phyloP scores from a whole-genome alignment of 2,888 invertebrate species.

The Eurytoma adleriae region DNA sequence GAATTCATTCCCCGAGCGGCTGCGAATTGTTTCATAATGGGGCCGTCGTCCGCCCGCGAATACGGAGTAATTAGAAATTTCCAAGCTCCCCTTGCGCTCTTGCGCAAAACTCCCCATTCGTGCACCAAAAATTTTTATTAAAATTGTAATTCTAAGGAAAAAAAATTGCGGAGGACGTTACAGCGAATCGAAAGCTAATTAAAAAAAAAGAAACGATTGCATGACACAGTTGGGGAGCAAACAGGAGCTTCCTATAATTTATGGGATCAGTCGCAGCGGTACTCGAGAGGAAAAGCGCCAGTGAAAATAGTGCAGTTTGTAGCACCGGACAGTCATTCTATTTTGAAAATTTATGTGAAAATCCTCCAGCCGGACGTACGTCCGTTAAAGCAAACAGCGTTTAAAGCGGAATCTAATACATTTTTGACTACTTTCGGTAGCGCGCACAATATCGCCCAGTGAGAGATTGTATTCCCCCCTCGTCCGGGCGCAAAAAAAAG shows the following conservation, averaged over 20 bases:
- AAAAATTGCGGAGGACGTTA: too few species aligned
- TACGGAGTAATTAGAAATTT: constrained; percentile 52
- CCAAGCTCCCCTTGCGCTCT: constrained; percentile 2
- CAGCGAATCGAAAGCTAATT: too few species aligned
- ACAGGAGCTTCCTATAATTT: too few species aligned
- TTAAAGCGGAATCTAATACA: constrained; percentile 12
- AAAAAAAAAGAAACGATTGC: too few species aligned
- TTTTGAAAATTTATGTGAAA: constrained; percentile 21
- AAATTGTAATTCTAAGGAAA: not conserved
- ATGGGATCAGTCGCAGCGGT: too few species aligned
- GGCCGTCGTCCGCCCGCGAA: not conserved
- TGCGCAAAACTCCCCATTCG: not conserved
- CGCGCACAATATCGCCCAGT: constrained; percentile 20
- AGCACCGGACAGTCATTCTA: not conserved
- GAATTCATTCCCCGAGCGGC: constrained; percentile 49
- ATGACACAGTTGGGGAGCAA: too few species aligned
- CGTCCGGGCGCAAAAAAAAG: not conserved
- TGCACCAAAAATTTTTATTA: too few species aligned
- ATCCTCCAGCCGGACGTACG: not conserved
- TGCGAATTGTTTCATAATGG: constrained; percentile 54
- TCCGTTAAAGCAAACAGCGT: constrained; percentile 18
- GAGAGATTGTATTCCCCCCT: constrained; percentile 7
- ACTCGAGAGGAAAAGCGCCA: not conserved
- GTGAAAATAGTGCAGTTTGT: not conserved
- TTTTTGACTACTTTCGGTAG: constrained; percentile 22